Conservation (phyloP, 2,888 invertebrate species). For the Alviniconcha strummeri region DNA sequence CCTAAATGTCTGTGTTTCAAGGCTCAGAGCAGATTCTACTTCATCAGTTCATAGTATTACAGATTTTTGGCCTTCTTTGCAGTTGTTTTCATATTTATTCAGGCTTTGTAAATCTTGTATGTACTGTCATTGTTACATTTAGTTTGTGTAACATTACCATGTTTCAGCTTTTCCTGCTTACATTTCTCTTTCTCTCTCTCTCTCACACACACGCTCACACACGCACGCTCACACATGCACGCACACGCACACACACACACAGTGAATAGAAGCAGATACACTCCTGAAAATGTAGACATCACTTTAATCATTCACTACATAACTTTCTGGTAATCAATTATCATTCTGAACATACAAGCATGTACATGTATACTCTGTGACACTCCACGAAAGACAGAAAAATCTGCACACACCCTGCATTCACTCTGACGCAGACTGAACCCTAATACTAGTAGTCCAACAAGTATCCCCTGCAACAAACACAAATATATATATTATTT, state of each 20-base stretch:
- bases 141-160: background rate
- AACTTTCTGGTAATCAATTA: background rate
- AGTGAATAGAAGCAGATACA: background rate
- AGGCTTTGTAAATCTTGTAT: background rate
- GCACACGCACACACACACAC: background rate
- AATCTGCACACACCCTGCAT: constrained; percentile 17
- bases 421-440: background rate
- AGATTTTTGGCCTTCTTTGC: background rate
- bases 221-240: background rate
- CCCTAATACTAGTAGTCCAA: constrained; percentile 24
- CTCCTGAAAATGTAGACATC: background rate
- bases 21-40: too few relatives aligned
- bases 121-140: background rate
- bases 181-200: background rate
- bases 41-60: too few relatives aligned
- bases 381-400: background rate
- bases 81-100: background rate
- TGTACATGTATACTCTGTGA: too few relatives aligned
- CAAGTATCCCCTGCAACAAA: constrained; percentile 39
- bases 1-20: too few relatives aligned
- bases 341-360: too few relatives aligned
- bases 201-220: background rate
- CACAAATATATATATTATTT: constrained; percentile 13
- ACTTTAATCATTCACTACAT: background rate
- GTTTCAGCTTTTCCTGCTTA: background rate